Evolutionary conservation across 2,888 invertebrate species (phyloP).

Genomic region (Dynastes grantii): DNA sequence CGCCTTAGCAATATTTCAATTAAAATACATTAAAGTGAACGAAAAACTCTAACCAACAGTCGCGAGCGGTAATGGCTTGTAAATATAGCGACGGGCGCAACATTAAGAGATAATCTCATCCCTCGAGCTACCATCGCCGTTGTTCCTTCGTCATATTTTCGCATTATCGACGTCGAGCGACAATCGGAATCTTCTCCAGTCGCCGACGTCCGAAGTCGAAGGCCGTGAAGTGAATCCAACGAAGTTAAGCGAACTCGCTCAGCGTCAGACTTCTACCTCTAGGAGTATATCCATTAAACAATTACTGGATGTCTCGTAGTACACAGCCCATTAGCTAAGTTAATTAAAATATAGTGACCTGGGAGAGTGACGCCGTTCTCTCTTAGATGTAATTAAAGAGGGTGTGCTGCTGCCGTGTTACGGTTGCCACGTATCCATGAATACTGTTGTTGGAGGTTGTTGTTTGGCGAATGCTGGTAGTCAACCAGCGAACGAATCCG

Average conservation of each 20-base stretch:
- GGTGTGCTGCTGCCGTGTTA: not conserved
- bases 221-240: conserved; percentile 34
- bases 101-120: conserved; percentile 27
- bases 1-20: conserved; percentile 11
- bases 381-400: conserved; percentile 42
- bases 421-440: not conserved
- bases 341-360: conserved; percentile 47
- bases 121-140: not conserved
- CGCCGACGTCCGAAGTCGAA: conserved; percentile 17
- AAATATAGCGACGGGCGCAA: conserved; percentile 9
- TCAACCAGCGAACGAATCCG: not conserved
- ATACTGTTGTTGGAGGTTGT: not conserved
- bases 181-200: conserved; percentile 18
- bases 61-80: conserved; percentile 9
- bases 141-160: conserved; percentile 14
- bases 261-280: conserved; percentile 14
- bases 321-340: conserved; percentile 46
- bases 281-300: conserved; percentile 38
- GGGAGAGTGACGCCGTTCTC: conserved; percentile 35
- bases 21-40: conserved; percentile 16
- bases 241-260: conserved; percentile 20
- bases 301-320: conserved; percentile 41
- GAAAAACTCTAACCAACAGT: conserved; percentile 4
- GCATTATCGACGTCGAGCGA: not conserved
- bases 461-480: not conserved